Evolutionary conservation across 2,888 invertebrate species (phyloP).

Genomic region (Cryptocephalus moraei): DNA sequence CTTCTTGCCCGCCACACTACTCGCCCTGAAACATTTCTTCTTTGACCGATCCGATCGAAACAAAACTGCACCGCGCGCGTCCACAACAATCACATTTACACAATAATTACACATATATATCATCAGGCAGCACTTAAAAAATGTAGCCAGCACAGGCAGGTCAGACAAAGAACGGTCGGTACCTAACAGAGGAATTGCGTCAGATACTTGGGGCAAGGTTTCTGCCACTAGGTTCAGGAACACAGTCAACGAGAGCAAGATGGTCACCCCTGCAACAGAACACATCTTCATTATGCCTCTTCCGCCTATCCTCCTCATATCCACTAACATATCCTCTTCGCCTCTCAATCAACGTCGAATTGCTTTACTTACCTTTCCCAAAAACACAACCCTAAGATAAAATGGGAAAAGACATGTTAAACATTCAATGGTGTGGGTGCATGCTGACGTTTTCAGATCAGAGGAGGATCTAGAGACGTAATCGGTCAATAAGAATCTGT

Average conservation of each 20-base stretch:
- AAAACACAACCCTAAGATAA: no score
- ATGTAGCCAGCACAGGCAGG: slow-evolving; percentile 41
- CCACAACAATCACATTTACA: slow-evolving; percentile 39
- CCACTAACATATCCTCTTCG: no score
- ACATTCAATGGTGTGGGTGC: slow-evolving; percentile 11
- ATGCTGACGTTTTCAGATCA: slow-evolving; percentile 15
- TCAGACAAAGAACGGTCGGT: slow-evolving; percentile 45
- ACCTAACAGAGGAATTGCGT: slow-evolving; percentile 99
- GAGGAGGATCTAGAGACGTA: no score
- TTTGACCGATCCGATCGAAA: slow-evolving; percentile 34
- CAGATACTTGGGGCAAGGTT: slow-evolving; percentile 99
- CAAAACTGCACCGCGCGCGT: slow-evolving; percentile 28
- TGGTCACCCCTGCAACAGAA: slow-evolving; percentile 94
- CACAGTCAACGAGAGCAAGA: slow-evolving; percentile 98
- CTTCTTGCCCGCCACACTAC: slow-evolving; percentile 24
- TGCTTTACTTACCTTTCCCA: no score
- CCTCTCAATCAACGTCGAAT: no score
- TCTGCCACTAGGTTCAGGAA: slow-evolving; percentile 99
- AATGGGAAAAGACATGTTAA: no score
- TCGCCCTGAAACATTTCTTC: slow-evolving; percentile 39
- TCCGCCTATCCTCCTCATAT: no score
- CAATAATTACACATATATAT: slow-evolving; percentile 34
- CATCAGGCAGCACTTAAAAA: slow-evolving; percentile 39
- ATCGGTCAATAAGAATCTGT: no score
- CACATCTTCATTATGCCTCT: slow-evolving; percentile 42